Conservation (phyloP, 1,140 invertebrate genomes). For the Neoseiulus cucumeris region DNA sequence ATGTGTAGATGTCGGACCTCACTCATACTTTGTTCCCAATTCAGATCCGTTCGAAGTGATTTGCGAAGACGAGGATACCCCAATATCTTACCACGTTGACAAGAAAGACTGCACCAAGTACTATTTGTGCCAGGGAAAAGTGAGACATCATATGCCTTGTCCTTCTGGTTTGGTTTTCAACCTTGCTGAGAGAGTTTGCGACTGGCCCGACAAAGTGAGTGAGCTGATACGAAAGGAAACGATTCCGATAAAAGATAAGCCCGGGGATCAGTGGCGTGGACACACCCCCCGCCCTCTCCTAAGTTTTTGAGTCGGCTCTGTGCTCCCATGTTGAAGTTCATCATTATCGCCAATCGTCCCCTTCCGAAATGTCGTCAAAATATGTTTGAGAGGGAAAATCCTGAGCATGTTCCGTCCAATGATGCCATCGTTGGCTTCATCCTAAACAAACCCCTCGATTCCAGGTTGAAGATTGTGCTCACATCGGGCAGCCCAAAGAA, state of each 20-base stretch:
- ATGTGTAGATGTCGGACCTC: background rate
- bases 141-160: constrained; percentile 85
- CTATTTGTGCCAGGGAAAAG: constrained; percentile 78
- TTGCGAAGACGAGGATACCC: constrained; percentile 77
- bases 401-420: too few species aligned
- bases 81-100: constrained; percentile 76
- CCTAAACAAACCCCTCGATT: too few species aligned
- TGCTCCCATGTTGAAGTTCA: too few species aligned
- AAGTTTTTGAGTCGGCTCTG: too few species aligned
- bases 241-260: too few species aligned
- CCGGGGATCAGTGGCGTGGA: too few species aligned
- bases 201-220: constrained; percentile 88
- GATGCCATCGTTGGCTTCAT: too few species aligned
- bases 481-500: constrained; percentile 2
- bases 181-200: constrained; percentile 74
- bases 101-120: constrained; percentile 77
- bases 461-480: constrained; percentile 3
- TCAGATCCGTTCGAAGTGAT: constrained; percentile 41
- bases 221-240: too few species aligned
- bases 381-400: too few species aligned
- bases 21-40: background rate
- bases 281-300: too few species aligned
- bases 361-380: too few species aligned
- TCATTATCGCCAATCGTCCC: too few species aligned
- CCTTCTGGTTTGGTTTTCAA: constrained; percentile 84